Percentiles rank a stretch among this genome's conserved stretches.
These are phyloP conservation scores for Rhopilema esculentum DNA, from an alignment of 30 jellyfish, hydroid and myxozoan species.

Conservation along the genomic window DNA sequence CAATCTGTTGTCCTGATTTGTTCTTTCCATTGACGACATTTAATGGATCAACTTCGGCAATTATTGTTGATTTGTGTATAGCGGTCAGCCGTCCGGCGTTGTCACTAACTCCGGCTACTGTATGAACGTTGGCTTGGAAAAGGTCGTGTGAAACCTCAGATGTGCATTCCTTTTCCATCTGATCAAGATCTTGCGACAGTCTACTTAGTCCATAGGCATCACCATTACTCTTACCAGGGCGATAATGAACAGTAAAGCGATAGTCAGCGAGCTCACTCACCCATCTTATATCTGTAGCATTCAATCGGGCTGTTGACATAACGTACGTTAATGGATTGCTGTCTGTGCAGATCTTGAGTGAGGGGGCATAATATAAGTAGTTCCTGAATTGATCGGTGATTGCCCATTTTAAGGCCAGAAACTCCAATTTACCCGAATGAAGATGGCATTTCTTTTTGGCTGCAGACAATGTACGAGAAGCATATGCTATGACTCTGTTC, in stretches of 20 bases:
- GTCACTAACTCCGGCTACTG: not conserved
- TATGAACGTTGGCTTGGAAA: not conserved
- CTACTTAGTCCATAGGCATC: conserved; percentile 33
- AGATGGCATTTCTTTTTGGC: conserved; percentile 55
- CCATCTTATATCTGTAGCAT: conserved; percentile 66
- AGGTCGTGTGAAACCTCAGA: conserved; percentile 12
- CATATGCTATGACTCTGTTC: conserved; percentile 47
- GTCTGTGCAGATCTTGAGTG: conserved; percentile 42
- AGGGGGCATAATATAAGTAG: conserved; percentile 56
- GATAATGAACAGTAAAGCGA: conserved; percentile 6
- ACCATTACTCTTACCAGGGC: conserved; percentile 14
- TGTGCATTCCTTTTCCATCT: conserved; percentile 12
- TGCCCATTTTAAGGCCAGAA: conserved; percentile 70
- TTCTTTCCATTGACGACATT: not conserved
- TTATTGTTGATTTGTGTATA: not conserved
- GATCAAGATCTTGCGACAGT: conserved; percentile 10
- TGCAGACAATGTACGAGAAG: conserved; percentile 41
- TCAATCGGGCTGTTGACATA: conserved; percentile 29
- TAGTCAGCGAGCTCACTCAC: conserved; percentile 35
- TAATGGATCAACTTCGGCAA: not conserved
- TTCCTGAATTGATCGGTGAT: conserved; percentile 60
- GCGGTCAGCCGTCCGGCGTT: not conserved
- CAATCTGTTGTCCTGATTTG: conserved; percentile 1
- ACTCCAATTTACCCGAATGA: conserved; percentile 60
- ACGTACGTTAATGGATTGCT: conserved; percentile 45